Percentiles rank a stretch among this genome's conserved stretches.
These are phyloP conservation scores for Vanessa cardui DNA, from an alignment of 2,888 invertebrate species.

Conservation along the genomic window DNA sequence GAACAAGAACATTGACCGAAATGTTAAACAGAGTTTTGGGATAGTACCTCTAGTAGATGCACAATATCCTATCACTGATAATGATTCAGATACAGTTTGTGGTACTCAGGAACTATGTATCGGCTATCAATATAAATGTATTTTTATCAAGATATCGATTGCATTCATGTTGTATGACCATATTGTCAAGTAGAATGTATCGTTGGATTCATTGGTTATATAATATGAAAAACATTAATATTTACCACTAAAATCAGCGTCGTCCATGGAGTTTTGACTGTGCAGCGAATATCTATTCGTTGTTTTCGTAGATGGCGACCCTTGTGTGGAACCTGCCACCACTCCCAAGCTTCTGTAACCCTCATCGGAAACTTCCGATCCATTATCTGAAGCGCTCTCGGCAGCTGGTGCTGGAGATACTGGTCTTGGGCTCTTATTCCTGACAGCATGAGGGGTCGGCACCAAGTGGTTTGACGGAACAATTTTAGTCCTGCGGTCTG, in stretches of 20 bases:
- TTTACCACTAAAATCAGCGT: slow-evolving; percentile 88
- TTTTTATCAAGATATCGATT: too few relatives aligned
- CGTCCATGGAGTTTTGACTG: slow-evolving; percentile 88
- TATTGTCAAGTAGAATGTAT: too few relatives aligned
- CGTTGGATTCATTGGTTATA: too few relatives aligned
- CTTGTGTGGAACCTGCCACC: slow-evolving; percentile 78
- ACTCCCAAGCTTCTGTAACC: slow-evolving; percentile 92
- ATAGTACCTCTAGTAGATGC: too few relatives aligned
- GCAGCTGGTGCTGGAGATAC: slow-evolving; percentile 82
- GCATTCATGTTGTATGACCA: too few relatives aligned
- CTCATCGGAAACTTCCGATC: slow-evolving; percentile 93
- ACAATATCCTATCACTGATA: too few relatives aligned
- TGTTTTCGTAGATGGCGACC: slow-evolving; percentile 77
- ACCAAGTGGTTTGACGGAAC: slow-evolving; percentile 73
- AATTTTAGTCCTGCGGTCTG: slow-evolving; percentile 70
- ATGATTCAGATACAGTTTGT: too few relatives aligned
- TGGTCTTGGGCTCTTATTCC: slow-evolving; percentile 72
- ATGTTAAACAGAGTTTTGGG: too few relatives aligned
- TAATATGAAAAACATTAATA: slow-evolving; percentile 31
- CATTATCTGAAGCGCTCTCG: slow-evolving; percentile 89
- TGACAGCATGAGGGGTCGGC: slow-evolving; percentile 73
- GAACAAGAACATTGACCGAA: too few relatives aligned
- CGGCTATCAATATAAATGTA: too few relatives aligned
- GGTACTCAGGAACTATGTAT: too few relatives aligned
- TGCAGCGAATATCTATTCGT: slow-evolving; percentile 86